Conservation (phyloP, 2,888 invertebrate species). For the Plutella xylostella region DNA sequence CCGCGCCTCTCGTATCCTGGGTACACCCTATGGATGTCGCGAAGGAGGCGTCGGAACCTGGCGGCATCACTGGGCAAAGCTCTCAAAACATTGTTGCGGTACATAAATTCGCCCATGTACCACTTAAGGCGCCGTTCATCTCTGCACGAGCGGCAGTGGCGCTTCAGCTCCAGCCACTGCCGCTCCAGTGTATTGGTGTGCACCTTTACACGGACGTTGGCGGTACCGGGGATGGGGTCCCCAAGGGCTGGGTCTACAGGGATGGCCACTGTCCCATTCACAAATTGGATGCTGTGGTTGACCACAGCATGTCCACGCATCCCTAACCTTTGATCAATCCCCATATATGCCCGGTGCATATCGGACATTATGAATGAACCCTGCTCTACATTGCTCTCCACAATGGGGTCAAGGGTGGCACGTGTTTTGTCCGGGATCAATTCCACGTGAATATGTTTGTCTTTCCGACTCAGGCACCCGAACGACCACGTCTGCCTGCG, state of each 20-base stretch:
- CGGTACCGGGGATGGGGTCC: background rate
- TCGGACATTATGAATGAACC: background rate
- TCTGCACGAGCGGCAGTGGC: background rate
- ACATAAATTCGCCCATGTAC: slow-evolving; percentile 21
- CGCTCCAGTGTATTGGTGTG: background rate
- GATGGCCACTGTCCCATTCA: background rate
- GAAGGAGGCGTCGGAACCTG: slow-evolving; percentile 9
- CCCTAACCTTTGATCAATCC: background rate
- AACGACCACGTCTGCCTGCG: background rate
- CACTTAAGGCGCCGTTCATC: slow-evolving; percentile 12
- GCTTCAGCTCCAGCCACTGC: background rate
- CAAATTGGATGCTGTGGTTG: background rate
- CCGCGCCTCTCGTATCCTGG: background rate
- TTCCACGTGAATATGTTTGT: background rate
- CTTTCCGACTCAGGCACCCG: background rate
- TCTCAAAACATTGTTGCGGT: slow-evolving; percentile 16
- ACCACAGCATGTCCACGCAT: background rate
- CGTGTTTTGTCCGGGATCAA: background rate
- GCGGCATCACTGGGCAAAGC: slow-evolving; percentile 14
- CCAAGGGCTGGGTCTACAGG: background rate
- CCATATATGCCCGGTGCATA: background rate
- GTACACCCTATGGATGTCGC: background rate
- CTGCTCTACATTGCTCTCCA: background rate
- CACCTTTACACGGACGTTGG: background rate
- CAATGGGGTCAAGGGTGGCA: background rate